phyloP scores from a whole-genome alignment of 1,140 invertebrate species.

The Charaxes varanes region DNA sequence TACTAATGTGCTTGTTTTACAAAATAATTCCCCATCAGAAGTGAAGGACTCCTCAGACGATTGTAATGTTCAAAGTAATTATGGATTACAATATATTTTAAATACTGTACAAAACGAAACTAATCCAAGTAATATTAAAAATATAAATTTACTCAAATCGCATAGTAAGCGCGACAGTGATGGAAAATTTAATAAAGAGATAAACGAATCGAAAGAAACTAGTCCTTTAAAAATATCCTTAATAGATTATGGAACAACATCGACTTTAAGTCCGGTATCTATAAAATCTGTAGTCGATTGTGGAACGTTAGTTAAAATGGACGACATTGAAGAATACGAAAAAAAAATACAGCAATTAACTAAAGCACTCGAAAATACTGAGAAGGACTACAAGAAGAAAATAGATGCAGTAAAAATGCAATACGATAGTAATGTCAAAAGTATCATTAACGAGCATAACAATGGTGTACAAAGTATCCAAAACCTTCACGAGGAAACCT shows the following conservation, averaged over 20 bases:
- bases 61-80: constrained; percentile 18
- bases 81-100: constrained; percentile 41
- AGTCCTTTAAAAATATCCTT: constrained; percentile 23
- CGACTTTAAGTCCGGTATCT: constrained; percentile 14
- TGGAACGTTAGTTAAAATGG: constrained; percentile 41
- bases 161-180: constrained; percentile 29
- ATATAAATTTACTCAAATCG: constrained; percentile 9
- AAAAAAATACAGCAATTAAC: constrained; percentile 40
- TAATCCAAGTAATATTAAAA: constrained; percentile 17
- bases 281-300: constrained; percentile 26
- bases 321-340: constrained; percentile 40
- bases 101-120: constrained; percentile 29
- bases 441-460: constrained; percentile 61
- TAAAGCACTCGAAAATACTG: constrained; percentile 44
- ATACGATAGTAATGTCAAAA: constrained; percentile 58
- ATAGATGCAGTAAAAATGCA: constrained; percentile 54
- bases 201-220: constrained; percentile 13
- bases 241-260: constrained; percentile 23
- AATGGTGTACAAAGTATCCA: constrained; percentile 58
- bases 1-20: constrained; percentile 23
- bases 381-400: constrained; percentile 58
- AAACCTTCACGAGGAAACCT: constrained; percentile 53
- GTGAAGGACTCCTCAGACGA: not conserved
- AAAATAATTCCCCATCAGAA: not conserved
- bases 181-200: constrained; percentile 19